These are phyloP conservation scores for Xylota sylvarum DNA, from an alignment of 2,888 invertebrate genomes.

Conservation along the genomic window DNA sequence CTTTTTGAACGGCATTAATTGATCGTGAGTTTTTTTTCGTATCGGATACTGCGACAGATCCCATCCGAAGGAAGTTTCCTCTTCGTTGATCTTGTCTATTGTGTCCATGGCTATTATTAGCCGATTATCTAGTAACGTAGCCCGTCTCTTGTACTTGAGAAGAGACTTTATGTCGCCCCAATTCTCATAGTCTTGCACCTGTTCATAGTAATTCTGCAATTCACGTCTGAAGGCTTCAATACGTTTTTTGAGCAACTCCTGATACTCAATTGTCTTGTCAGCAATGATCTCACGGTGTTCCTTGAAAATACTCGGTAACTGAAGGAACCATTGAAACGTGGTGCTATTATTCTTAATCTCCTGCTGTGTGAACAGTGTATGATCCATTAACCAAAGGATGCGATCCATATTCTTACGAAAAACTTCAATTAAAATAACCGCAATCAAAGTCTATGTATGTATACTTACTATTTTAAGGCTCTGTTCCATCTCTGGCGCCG, in stretches of 20 bases:
- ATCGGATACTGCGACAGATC: conserved; percentile 95
- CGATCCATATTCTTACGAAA: conserved; percentile 86
- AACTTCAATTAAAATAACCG: not conserved
- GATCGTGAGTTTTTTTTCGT: conserved; percentile 91
- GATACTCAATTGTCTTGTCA: conserved; percentile 94
- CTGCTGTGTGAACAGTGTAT: conserved; percentile 91
- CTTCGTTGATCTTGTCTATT: conserved; percentile 95
- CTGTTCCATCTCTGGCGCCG: conserved; percentile 91
- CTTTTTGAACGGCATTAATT: conserved; percentile 93
- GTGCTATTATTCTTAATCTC: conserved; percentile 96
- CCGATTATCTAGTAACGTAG: conserved; percentile 90
- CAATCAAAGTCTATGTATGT: not conserved
- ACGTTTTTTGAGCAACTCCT: conserved; percentile 91
- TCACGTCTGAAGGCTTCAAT: conserved; percentile 94
- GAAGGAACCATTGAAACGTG: conserved; percentile 94
- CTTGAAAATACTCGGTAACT: conserved; percentile 92
- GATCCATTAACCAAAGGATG: conserved; percentile 94
- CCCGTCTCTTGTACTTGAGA: conserved; percentile 90
- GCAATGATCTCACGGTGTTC: conserved; percentile 92
- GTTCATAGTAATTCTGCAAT: conserved; percentile 91
- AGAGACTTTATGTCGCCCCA: conserved; percentile 95
- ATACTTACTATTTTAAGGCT: conserved; percentile 87
- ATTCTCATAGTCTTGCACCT: conserved; percentile 93
- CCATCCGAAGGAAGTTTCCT: conserved; percentile 95
- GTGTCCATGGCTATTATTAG: conserved; percentile 89